Percentiles rank a stretch among this genome's conserved stretches.
Conservation (phyloP, 2,888 invertebrate species). For the Carpatolechia fugitivella region DNA sequence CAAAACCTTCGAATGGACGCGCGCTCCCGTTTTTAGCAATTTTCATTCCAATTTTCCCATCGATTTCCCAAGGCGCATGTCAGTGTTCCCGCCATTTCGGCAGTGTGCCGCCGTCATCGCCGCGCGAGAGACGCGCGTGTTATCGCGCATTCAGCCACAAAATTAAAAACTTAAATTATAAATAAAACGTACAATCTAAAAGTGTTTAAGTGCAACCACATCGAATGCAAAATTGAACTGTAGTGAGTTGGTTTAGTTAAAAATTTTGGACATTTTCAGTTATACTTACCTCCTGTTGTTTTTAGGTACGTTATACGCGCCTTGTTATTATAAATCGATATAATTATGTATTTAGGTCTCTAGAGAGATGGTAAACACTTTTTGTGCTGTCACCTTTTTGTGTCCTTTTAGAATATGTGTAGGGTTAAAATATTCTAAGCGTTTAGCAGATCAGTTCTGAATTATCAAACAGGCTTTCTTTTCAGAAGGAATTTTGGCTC, state of each 20-base stretch:
- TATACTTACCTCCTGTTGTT: constrained; percentile 25
- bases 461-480: constrained; percentile 1
- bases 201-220: constrained; percentile 1
- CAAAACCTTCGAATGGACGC: constrained; percentile 35
- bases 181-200: constrained; percentile 8
- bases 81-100: constrained; percentile 53
- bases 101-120: constrained; percentile 44
- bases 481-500: not conserved
- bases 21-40: constrained; percentile 28
- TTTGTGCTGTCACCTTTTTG: constrained; percentile 4
- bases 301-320: constrained; percentile 30
- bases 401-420: not conserved
- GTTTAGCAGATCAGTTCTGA: not conserved
- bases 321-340: constrained; percentile 38
- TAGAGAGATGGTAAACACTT: constrained; percentile 5
- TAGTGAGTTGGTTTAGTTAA: constrained; percentile 3
- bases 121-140: constrained; percentile 30
- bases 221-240: not conserved
- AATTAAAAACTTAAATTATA: constrained; percentile 27
- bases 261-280: not conserved
- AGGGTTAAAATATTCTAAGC: not conserved
- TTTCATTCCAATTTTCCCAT: constrained; percentile 45
- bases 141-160: constrained; percentile 23
- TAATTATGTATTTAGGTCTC: constrained; percentile 29
- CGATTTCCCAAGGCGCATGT: constrained; percentile 75